Evolutionary conservation across 2,888 invertebrate genomes (phyloP).

Genomic region (Lomographa bimaculata): DNA sequence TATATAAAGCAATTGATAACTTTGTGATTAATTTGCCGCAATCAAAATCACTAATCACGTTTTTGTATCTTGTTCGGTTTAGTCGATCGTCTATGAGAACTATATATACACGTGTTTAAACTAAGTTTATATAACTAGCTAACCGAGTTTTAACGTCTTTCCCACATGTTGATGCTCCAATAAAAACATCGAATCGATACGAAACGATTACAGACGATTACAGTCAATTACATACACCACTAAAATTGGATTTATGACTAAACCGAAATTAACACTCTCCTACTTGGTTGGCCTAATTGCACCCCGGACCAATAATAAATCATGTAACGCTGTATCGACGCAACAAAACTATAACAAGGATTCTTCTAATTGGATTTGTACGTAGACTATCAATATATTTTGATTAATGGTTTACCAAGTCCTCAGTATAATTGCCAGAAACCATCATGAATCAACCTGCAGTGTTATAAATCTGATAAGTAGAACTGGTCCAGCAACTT

Average conservation of each 20-base stretch:
- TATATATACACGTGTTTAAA: constrained; percentile 15
- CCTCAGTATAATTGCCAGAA: constrained; percentile 75
- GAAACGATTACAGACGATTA: constrained; percentile 61
- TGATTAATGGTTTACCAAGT: constrained; percentile 71
- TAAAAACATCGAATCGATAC: constrained; percentile 52
- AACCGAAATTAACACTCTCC: constrained; percentile 72
- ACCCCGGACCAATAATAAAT: constrained; percentile 64
- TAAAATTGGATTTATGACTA: constrained; percentile 69
- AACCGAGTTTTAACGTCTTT: constrained; percentile 40
- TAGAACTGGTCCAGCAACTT: constrained; percentile 60
- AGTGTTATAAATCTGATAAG: constrained; percentile 76
- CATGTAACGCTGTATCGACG: constrained; percentile 56
- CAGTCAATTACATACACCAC: constrained; percentile 59
- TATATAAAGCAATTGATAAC: constrained; percentile 9
- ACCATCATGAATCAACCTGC: constrained; percentile 76
- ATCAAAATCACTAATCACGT: constrained; percentile 10
- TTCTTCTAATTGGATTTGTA: constrained; percentile 79
- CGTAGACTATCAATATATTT: constrained; percentile 76
- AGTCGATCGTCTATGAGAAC: constrained; percentile 3
- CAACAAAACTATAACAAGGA: constrained; percentile 73
- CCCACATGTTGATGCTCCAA: constrained; percentile 53
- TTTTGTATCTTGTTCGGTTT: constrained; percentile 8
- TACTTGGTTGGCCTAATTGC: constrained; percentile 65
- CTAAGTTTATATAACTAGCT: constrained; percentile 24
- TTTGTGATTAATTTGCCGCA: constrained; percentile 16